Percentiles rank a stretch among this genome's conserved stretches.
Conservation (phyloP, 2,113 vertebrate species). For the Semnopithecus entellus region DNA sequence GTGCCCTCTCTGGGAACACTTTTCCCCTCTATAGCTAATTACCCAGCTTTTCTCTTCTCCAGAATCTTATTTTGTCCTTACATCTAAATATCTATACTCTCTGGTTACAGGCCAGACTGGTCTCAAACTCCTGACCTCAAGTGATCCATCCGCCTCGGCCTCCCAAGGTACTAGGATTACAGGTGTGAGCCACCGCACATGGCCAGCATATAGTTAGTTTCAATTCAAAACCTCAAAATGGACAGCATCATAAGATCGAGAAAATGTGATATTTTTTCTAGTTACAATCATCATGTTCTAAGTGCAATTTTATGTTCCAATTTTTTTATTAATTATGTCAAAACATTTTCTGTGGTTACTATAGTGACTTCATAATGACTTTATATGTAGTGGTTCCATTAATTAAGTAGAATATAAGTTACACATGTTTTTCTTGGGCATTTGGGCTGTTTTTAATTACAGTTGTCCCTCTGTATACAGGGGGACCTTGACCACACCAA, state of each 20-base stretch:
- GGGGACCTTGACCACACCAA: background rate
- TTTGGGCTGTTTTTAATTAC: conserved; percentile 10
- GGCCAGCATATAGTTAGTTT: background rate
- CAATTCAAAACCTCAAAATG: background rate
- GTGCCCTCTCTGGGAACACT: background rate
- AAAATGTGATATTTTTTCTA: background rate
- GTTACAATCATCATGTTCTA: background rate
- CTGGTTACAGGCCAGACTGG: background rate
- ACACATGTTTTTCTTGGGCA: background rate
- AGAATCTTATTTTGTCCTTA: background rate
- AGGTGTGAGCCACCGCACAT: background rate
- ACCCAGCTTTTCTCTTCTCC: background rate
- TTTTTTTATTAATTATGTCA: background rate
- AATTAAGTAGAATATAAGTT: conserved; percentile 6
- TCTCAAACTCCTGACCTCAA: background rate
- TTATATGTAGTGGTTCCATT: background rate
- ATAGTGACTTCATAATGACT: background rate
- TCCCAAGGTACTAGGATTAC: background rate
- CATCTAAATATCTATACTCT: background rate
- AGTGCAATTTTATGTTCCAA: background rate
- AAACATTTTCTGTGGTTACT: background rate
- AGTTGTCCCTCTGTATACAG: background rate
- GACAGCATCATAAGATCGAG: background rate
- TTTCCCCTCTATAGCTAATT: background rate
- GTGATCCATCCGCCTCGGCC: background rate